Evolutionary conservation across 2,113 vertebrate species (phyloP).

Genomic region (Cochlearius cochlearius): DNA sequence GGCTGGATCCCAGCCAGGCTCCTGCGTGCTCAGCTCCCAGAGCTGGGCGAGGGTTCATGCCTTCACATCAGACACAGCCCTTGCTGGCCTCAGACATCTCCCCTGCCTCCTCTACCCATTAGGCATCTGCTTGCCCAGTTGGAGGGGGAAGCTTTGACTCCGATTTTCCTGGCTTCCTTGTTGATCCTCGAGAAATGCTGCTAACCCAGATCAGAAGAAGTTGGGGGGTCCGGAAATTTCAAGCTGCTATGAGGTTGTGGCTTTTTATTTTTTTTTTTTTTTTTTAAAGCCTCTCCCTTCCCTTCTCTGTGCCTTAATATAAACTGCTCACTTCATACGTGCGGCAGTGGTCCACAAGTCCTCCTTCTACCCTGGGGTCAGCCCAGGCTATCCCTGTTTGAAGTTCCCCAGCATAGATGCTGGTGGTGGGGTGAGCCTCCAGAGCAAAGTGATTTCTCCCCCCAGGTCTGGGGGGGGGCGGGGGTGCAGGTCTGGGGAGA

Average conservation of each 20-base stretch:
- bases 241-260: not conserved
- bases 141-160: conserved; percentile 11
- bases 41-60: accelerated
- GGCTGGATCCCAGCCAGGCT: conserved; percentile 10
- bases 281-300: not conserved
- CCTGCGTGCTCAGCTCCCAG: not conserved
- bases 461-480: not conserved
- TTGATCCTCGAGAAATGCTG: not conserved
- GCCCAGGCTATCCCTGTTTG: not conserved
- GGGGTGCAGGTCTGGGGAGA: not conserved
- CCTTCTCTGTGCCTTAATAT: not conserved
- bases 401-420: not conserved
- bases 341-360: not conserved
- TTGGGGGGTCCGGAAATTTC: not conserved
- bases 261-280: not conserved
- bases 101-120: not conserved
- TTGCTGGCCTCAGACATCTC: not conserved
- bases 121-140: not conserved
- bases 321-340: not conserved
- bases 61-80: not conserved
- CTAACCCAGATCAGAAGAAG: conserved; percentile 27
- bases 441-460: not conserved
- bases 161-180: not conserved
- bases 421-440: not conserved
- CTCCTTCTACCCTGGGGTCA: not conserved